A percentile compares a stretch with the other conserved stretches of the same genome.
These are phyloP conservation scores for Formica exsecta DNA, from an alignment of 1,140 invertebrate genomes.

Conservation along the genomic window DNA sequence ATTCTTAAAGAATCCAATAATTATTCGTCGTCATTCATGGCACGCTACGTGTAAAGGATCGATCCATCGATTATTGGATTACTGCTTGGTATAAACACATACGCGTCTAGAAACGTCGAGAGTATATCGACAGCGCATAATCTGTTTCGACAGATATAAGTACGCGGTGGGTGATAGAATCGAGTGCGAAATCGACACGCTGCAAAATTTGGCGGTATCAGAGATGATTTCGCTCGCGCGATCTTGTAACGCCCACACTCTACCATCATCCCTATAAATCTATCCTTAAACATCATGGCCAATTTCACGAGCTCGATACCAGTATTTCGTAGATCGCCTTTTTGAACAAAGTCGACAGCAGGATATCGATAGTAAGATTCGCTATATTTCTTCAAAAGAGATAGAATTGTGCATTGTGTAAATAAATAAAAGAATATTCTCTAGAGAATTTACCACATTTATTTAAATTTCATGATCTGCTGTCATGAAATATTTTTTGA, in stretches of 20 bases:
- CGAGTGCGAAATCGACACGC: background rate
- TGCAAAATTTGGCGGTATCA: slow-evolving; percentile 8
- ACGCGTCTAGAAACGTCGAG: background rate
- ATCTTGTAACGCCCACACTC: background rate
- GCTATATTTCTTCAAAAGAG: background rate
- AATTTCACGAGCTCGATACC: background rate
- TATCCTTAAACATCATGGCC: background rate
- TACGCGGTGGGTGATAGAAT: background rate
- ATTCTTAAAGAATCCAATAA: slow-evolving; percentile 4
- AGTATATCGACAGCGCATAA: slow-evolving; percentile 44
- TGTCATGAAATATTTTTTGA: background rate
- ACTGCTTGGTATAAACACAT: slow-evolving; percentile 24
- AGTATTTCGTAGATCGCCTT: background rate
- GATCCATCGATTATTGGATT: slow-evolving; percentile 42
- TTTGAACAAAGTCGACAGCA: background rate
- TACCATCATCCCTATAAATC: background rate
- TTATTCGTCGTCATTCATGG: background rate
- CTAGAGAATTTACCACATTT: too few species aligned
- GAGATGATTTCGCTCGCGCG: background rate
- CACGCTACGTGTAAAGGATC: slow-evolving; percentile 19
- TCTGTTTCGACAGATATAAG: slow-evolving; percentile 51
- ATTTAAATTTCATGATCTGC: background rate
- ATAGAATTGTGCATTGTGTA: background rate
- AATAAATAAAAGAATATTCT: slow-evolving; percentile 6
- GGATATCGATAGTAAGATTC: background rate